Evolutionary conservation across 2,888 invertebrate genomes (phyloP).

Genomic region (Peribatodes rhomboidaria): DNA sequence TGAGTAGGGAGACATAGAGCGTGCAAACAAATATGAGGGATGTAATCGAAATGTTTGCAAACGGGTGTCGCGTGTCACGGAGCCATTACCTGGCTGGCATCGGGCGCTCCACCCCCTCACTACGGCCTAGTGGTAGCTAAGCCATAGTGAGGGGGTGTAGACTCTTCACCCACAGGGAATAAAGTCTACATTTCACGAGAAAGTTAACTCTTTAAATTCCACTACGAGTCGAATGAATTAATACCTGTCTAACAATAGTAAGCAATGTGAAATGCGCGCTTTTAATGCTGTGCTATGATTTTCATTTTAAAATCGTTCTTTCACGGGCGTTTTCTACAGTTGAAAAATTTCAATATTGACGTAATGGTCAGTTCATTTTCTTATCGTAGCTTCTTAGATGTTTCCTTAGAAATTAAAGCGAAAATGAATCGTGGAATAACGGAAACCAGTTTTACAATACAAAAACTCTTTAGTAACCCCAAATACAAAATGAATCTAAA

Average conservation of each 20-base stretch:
- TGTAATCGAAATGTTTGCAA: constrained; percentile 83
- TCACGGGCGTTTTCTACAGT: constrained; percentile 7
- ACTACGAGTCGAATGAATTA: constrained; percentile 40
- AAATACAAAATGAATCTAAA: too few relatives aligned
- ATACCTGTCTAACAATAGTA: constrained; percentile 39
- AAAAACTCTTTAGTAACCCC: too few relatives aligned
- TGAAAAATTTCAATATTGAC: constrained; percentile 3
- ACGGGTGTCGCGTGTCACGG: constrained; percentile 77
- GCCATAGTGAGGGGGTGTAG: too few relatives aligned
- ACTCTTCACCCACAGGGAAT: constrained; percentile 48
- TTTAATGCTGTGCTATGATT: constrained; percentile 12
- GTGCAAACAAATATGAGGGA: constrained; percentile 79
- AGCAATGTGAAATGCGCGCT: constrained; percentile 26
- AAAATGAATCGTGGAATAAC: neutral
- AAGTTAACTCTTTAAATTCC: constrained; percentile 47
- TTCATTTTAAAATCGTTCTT: constrained; percentile 1
- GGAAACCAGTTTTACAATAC: neutral
- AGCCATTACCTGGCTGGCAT: constrained; percentile 67
- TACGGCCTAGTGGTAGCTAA: constrained; percentile 19
- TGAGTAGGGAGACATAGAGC: constrained; percentile 68
- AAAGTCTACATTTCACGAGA: constrained; percentile 54
- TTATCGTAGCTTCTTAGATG: constrained; percentile 2
- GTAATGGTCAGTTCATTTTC: neutral
- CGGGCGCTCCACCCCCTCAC: constrained; percentile 51
- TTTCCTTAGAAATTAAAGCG: neutral